These are phyloP conservation scores for Luperina nickerlii DNA, from an alignment of 2,888 invertebrate genomes.

Conservation along the genomic window DNA sequence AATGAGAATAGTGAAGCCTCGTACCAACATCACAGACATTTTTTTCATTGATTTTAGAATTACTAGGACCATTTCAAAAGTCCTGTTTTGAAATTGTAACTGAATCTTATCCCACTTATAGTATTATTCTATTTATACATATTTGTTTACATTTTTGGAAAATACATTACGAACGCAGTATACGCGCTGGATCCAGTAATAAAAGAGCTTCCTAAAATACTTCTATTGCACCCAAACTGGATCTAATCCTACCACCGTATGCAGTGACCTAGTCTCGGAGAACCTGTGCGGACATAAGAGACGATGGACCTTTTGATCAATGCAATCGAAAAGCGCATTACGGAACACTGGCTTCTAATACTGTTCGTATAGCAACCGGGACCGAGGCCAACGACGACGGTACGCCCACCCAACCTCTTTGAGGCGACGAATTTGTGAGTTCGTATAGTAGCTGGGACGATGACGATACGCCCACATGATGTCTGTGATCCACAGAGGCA, in stretches of 20 bases:
- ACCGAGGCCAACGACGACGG: background rate
- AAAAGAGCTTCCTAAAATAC: background rate
- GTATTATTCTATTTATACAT: background rate
- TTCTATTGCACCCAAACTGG: background rate
- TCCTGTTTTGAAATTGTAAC: background rate
- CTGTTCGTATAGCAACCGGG: constrained; percentile 17
- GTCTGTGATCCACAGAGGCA: constrained; percentile 10
- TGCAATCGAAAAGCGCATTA: constrained; percentile 36
- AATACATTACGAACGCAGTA: no score
- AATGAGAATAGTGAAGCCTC: no score
- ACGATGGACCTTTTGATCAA: constrained; percentile 32
- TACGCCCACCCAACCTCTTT: constrained; percentile 29
- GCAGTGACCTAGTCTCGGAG: constrained; percentile 1
- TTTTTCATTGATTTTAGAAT: background rate
- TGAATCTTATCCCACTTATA: background rate
- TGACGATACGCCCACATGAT: constrained; percentile 17
- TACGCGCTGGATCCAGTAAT: background rate
- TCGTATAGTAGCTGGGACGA: background rate
- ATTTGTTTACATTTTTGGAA: background rate
- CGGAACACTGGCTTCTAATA: constrained; percentile 23
- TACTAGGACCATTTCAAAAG: background rate
- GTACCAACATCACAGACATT: no score
- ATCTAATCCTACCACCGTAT: background rate
- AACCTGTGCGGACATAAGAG: background rate
- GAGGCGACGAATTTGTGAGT: constrained; percentile 9